Evolutionary conservation across 1,140 invertebrate genomes (phyloP).

Genomic region (Galleria mellonella): DNA sequence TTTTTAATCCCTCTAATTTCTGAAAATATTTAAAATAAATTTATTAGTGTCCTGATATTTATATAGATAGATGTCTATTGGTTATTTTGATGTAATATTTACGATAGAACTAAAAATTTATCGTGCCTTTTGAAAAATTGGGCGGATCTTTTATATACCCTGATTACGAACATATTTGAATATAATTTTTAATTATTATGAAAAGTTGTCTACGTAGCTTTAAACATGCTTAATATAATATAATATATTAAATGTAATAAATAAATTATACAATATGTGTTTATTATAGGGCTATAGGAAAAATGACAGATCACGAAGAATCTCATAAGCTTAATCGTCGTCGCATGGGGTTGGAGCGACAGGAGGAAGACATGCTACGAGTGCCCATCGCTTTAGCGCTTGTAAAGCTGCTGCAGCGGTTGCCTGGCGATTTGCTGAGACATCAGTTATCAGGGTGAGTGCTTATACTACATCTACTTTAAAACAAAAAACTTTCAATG

Average conservation of each 20-base stretch:
- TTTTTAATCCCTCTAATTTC: background rate
- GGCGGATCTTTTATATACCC: too few relatives aligned
- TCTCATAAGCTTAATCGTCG: slow-evolving; percentile 89
- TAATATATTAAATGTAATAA: background rate
- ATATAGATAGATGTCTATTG: too few relatives aligned
- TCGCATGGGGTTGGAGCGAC: slow-evolving; percentile 76
- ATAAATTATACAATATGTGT: background rate
- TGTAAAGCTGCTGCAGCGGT: slow-evolving; percentile 92
- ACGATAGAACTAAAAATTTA: too few relatives aligned
- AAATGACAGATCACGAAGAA: slow-evolving; percentile 82
- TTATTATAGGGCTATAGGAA: slow-evolving; percentile 76
- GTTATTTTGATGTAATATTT: too few relatives aligned
- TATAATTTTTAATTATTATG: too few relatives aligned
- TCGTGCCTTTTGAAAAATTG: too few relatives aligned
- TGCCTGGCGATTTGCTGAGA: slow-evolving; percentile 85
- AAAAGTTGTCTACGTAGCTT: too few relatives aligned
- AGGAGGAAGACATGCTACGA: slow-evolving; percentile 92
- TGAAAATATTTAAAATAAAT: too few relatives aligned
- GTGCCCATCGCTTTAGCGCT: slow-evolving; percentile 94
- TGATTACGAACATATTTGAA: too few relatives aligned
- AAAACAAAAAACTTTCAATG: too few relatives aligned
- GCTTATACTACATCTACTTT: too few relatives aligned
- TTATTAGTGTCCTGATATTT: too few relatives aligned
- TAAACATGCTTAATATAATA: slow-evolving; percentile 4
- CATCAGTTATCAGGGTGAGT: slow-evolving; percentile 86